Evolutionary conservation across 2,113 vertebrate species (phyloP), one percentile per base, ranked within the genome.

Genomic region (Lates calcarifer): DNA sequence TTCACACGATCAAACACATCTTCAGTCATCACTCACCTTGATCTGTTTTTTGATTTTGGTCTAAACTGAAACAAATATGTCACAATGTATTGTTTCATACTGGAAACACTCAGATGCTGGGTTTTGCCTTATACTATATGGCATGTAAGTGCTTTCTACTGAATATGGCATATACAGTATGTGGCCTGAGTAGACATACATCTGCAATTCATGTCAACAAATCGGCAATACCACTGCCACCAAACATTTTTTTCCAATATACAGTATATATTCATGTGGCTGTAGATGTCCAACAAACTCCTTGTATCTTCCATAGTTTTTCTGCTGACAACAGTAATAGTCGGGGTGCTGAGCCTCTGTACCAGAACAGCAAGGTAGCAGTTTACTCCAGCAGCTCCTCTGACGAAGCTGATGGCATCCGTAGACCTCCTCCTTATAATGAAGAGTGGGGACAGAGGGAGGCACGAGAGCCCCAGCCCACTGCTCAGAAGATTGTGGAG

Each of bases 321-420:
- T 55, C 45, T 68, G 79, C 71, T 22, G 74, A 81, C 1, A 64
- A 73, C 67, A 90, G 45, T 53, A 79, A 82, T 20, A 24, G 3
- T 4, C 66, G 0, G 14, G 74, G 17, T 2, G 31, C 12, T 2
- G 86, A 90, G 70, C 87, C 83, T 56, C 49, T 73, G 71, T 66
- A 78, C 60, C 90, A 85, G 76, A 89, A 82, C 75, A 83, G 33
- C 55, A 77, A 13, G 9, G 66, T 33, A 6, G 61, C 31, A 0
- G 43, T 65, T 55, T 86, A 80, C 58, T 68, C 90, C 73, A 95
- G 92, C 79, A 93, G 93, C 87, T 88, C 81, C 10, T 92, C 78
- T 2, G 94, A 93, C 3, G 92, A 94, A 79, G 77, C 79, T 0
- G 64, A n/a, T 3, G 76, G 89, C 77, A 4, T 77, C 67, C 74